Conservation (phyloP, 2,797 vertebrate genomes). For the Ciconia nigra region DNA sequence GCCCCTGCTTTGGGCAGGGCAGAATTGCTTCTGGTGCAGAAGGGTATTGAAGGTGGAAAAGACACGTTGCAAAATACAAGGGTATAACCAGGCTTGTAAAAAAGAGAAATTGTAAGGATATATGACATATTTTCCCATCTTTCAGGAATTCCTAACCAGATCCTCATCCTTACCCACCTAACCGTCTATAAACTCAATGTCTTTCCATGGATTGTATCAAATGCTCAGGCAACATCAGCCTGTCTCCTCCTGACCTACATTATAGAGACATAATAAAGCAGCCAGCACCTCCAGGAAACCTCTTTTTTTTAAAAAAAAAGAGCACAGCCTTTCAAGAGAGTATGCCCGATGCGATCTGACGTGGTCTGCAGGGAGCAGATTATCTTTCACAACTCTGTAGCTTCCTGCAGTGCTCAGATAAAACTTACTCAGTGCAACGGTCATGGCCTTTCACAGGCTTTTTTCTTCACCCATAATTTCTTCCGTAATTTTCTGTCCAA, state of each 20-base stretch:
- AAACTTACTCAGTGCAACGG: neutral
- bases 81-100: neutral
- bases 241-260: neutral
- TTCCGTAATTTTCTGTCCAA: neutral
- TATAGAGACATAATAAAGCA: neutral
- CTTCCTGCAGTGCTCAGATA: neutral
- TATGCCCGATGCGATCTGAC: neutral
- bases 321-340: neutral
- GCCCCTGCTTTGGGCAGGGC: neutral
- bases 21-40: neutral
- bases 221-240: neutral
- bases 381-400: neutral
- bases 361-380: neutral
- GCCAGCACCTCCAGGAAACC: neutral
- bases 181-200: rapidly evolving
- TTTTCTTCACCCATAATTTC: neutral
- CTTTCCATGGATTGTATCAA: neutral
- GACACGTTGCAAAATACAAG: neutral
- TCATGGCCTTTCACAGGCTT: neutral
- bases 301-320: neutral
- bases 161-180: neutral
- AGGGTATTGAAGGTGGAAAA: neutral
- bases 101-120: neutral
- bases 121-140: neutral
- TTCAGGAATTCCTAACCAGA: neutral